A percentile compares a stretch with the other conserved stretches of the same genome.
phyloP scores from a whole-genome alignment of 2,888 invertebrate species.

The Cremastinae sp. region DNA sequence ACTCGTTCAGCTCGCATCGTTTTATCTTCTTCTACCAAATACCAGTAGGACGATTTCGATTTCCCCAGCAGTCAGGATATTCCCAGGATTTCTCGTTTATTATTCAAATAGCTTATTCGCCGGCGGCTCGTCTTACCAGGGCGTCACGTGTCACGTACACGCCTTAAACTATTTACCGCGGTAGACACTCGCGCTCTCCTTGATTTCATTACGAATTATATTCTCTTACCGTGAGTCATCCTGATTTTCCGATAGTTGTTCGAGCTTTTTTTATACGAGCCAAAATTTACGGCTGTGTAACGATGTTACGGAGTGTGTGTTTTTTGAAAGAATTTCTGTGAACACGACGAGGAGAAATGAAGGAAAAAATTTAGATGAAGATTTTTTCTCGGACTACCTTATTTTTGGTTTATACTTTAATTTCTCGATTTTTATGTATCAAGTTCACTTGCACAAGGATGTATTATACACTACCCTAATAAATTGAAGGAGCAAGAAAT shows the following conservation, averaged over 20 bases:
- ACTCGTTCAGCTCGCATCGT: constrained; percentile 8
- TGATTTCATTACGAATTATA: constrained; percentile 67
- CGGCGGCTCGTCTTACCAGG: constrained; percentile 60
- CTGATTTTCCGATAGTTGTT: constrained; percentile 8
- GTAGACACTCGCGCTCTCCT: constrained; percentile 51
- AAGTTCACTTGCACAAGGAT: no score
- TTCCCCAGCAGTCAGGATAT: constrained; percentile 42
- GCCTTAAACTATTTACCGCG: constrained; percentile 70
- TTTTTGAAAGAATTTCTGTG: no score
- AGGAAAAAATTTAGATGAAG: no score
- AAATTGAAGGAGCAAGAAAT: no score
- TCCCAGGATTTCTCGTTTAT: constrained; percentile 69
- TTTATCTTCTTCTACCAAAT: constrained; percentile 40
- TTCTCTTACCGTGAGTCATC: constrained; percentile 2
- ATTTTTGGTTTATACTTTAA: no score
- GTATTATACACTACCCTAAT: no score
- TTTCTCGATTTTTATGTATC: no score
- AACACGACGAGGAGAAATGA: no score
- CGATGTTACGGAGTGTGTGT: no score
- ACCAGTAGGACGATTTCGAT: constrained; percentile 43
- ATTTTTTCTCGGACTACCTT: no score
- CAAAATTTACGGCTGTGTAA: no score
- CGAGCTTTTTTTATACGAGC: not conserved
- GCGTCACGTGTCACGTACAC: constrained; percentile 65
- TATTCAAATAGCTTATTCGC: constrained; percentile 69